Evolutionary conservation across 2,888 invertebrate genomes (phyloP).

Genomic region (Piscicola geometra): DNA sequence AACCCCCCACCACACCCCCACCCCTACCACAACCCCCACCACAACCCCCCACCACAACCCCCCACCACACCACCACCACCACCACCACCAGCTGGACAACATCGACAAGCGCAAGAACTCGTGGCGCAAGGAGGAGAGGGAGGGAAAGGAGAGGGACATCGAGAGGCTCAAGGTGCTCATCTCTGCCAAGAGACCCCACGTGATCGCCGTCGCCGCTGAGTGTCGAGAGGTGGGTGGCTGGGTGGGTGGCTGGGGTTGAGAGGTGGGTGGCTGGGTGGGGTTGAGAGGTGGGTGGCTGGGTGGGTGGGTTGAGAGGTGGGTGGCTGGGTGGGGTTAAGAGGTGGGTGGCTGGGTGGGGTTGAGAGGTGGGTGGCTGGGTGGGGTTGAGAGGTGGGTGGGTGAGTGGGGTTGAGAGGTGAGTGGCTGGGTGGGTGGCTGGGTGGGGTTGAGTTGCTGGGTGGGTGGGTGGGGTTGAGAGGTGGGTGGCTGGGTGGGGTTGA

Average conservation of each 20-base stretch:
- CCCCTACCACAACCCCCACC: too few relatives aligned
- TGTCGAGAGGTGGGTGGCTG: conserved; percentile 59
- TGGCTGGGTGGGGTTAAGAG: too few relatives aligned
- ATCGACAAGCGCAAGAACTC: conserved; percentile 76
- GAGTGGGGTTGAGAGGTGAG: too few relatives aligned
- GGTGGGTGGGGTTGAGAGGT: too few relatives aligned
- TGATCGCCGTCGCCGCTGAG: conserved; percentile 83
- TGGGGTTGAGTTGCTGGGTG: too few relatives aligned
- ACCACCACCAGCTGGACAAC: conserved; percentile 59
- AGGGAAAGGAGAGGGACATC: conserved; percentile 60
- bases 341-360: too few relatives aligned
- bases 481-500: too few relatives aligned
- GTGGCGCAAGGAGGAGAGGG: conserved; percentile 66
- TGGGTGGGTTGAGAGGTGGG: conserved; percentile 53
- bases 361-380: not conserved
- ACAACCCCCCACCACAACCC: too few relatives aligned
- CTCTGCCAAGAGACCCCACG: conserved; percentile 82
- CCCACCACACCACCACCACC: too few relatives aligned
- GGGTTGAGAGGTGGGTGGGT: not conserved
- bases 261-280: conserved; percentile 1
- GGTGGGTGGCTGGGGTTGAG: not conserved
- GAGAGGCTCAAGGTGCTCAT: conserved; percentile 74
- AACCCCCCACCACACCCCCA: too few relatives aligned
- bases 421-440: too few relatives aligned
- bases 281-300: not conserved